phyloP scores from a whole-genome alignment of 2,888 invertebrate genomes.

The Desoria tigrina region DNA sequence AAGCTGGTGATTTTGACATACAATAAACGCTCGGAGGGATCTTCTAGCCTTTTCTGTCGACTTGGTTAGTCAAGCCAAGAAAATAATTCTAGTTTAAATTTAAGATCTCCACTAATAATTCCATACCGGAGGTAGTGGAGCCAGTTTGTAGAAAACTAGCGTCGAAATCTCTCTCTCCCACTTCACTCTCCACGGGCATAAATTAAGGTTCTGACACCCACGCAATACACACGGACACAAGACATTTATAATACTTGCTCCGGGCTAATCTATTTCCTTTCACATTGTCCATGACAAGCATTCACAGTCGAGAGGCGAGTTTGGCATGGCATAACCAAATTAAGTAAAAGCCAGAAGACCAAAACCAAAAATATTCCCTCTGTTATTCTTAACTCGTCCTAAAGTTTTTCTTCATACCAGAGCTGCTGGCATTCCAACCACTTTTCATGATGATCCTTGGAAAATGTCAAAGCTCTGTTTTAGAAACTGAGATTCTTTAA shows the following conservation, averaged over 20 bases:
- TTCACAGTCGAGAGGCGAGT: neutral
- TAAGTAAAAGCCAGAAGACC: too few relatives aligned
- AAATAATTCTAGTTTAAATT: constrained; percentile 16
- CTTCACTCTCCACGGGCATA: constrained; percentile 31
- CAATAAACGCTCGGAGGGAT: constrained; percentile 7
- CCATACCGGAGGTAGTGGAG: neutral
- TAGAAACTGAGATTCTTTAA: too few relatives aligned
- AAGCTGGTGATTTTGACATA: constrained; percentile 5
- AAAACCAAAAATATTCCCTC: too few relatives aligned
- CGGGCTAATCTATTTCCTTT: constrained; percentile 1
- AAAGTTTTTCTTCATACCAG: too few relatives aligned
- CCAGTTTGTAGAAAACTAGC: neutral
- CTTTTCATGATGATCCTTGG: too few relatives aligned
- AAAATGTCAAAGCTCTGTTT: too few relatives aligned
- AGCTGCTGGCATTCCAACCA: too few relatives aligned
- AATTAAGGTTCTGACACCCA: constrained; percentile 39
- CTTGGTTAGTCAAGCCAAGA: constrained; percentile 5
- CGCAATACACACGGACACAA: constrained; percentile 24
- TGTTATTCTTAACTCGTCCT: too few relatives aligned
- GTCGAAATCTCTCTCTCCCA: constrained; percentile 31
- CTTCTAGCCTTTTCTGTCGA: constrained; percentile 1
- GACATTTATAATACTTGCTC: constrained; percentile 1
- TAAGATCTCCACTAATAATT: constrained; percentile 13
- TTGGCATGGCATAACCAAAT: too few relatives aligned
- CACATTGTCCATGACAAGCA: neutral